Conservation (phyloP, 1,140 invertebrate genomes). For the Pseudomyrmex pallidus region DNA sequence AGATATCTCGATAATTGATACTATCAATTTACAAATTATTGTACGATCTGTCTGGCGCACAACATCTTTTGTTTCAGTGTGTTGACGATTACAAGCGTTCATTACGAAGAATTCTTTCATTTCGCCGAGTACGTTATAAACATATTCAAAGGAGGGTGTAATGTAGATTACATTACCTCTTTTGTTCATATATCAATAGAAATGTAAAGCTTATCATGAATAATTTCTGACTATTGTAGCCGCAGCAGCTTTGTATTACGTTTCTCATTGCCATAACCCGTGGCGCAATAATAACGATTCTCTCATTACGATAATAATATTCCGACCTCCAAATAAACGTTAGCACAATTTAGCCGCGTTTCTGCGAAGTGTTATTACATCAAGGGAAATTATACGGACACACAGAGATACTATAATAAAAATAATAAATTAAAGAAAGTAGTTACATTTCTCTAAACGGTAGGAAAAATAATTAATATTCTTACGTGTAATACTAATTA, state of each 20-base stretch:
- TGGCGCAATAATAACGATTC: constrained; percentile 34
- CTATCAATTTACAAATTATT: not conserved
- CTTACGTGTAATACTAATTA: not conserved
- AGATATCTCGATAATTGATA: not conserved
- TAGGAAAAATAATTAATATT: not conserved
- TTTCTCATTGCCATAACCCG: constrained; percentile 12
- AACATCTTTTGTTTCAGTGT: constrained; percentile 41
- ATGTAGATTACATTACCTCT: not conserved
- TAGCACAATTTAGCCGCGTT: not conserved
- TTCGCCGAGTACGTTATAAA: constrained; percentile 19
- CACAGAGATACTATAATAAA: not conserved
- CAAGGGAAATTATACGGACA: not conserved
- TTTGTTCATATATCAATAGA: constrained; percentile 4
- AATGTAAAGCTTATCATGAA: constrained; percentile 9
- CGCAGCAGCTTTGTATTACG: constrained; percentile 7
- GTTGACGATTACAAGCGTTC: not conserved
- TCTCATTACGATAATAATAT: constrained; percentile 54
- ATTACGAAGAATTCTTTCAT: constrained; percentile 2
- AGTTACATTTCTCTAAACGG: not conserved
- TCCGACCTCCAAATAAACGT: constrained; percentile 32
- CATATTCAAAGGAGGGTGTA: too few relatives aligned
- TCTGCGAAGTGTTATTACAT: not conserved
- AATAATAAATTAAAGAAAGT: not conserved
- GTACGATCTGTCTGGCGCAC: too few relatives aligned
- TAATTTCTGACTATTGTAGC: constrained; percentile 33